Base-by-base conservation (phyloP, 2,113 vertebrate genomes). In the Motacilla tschutschensis region DNA sequence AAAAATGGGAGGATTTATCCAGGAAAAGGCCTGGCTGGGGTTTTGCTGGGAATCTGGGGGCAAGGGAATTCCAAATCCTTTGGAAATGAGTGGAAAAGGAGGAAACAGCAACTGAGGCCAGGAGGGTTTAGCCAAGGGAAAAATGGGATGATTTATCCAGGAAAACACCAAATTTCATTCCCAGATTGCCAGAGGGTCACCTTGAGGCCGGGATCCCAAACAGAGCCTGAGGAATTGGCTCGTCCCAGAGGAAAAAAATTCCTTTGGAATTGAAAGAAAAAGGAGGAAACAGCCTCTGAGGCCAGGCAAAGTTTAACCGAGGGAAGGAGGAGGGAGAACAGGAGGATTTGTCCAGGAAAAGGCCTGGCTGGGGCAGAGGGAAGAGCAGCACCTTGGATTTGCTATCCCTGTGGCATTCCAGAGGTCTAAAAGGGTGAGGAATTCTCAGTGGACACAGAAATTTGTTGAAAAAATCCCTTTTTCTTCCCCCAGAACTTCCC, bases 261-360 rank as follows among this genome's bases (percentile, higher is more conserved):
- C 40, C 40, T 17, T 15, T 22, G 73, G 72, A 12, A 55, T 20
- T 26, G 14, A 15, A 8, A 9, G 47, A 15, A 36, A 40, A 69
- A 69, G 5, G 6, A 62, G 19, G 14, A 5, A 16, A 21, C 12
- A 16, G 25, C 14, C 46, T 17, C 8, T 22, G 19, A 31, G 64
- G 10, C 35, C 35, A 22, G 35, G 18, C 22, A 50, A 26, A 2
- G 35, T 38, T 51, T 4, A 16, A 4, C 14, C 33, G 36, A 29
- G 3, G 25, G 19, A 9, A 20, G 12, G 17, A 0, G 36, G 1
- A 36, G 18, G 25, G 3, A 22, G 5, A 67, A 17, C 0, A 1
- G 35, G 47, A 71, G 14, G 54, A 29, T 73, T 73, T 47, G 0
- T 46, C 40, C 33, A 21, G 28, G 22, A 29, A 48, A 79, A 48